Conservation (phyloP, 2,113 vertebrate genomes). For the Egretta garzetta region DNA sequence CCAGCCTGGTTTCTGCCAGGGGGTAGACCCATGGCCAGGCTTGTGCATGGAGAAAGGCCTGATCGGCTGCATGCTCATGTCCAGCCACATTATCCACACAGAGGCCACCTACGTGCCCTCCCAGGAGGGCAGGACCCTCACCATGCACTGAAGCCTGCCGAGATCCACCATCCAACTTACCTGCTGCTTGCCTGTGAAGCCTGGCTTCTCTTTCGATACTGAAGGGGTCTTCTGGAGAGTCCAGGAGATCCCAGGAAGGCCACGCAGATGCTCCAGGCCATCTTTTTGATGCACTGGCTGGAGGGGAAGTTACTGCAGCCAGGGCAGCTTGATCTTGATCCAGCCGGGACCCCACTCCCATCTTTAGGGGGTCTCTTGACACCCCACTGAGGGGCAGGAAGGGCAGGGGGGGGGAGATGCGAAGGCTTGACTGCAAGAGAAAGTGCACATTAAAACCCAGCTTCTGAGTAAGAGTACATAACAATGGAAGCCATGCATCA, state of each 20-base stretch:
- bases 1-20: neutral
- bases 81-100: neutral
- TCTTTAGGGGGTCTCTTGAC: constrained; percentile 88
- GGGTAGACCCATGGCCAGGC: neutral
- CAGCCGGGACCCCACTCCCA: constrained; percentile 83
- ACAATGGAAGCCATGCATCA: neutral
- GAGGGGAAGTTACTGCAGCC: constrained; percentile 81
- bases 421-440: constrained; percentile 87
- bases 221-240: constrained; percentile 90
- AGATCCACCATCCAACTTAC: constrained; percentile 53
- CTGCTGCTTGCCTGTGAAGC: constrained; percentile 94
- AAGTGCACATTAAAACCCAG: neutral
- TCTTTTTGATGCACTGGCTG: constrained; percentile 83
- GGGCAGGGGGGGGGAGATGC: constrained; percentile 93
- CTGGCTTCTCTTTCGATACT: constrained; percentile 96
- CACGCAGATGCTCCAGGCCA: constrained; percentile 91
- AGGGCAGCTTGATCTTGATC: constrained; percentile 88
- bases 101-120: neutral
- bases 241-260: constrained; percentile 89
- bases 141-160: neutral
- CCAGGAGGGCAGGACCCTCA: neutral
- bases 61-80: fast-evolving
- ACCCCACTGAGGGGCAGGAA: constrained; percentile 86
- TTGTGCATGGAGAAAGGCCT: neutral
- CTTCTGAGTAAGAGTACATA: fast-evolving